These are phyloP conservation scores for Sorex fumeus DNA, from an alignment of 2,113 vertebrate genomes.

Conservation along the genomic window DNA sequence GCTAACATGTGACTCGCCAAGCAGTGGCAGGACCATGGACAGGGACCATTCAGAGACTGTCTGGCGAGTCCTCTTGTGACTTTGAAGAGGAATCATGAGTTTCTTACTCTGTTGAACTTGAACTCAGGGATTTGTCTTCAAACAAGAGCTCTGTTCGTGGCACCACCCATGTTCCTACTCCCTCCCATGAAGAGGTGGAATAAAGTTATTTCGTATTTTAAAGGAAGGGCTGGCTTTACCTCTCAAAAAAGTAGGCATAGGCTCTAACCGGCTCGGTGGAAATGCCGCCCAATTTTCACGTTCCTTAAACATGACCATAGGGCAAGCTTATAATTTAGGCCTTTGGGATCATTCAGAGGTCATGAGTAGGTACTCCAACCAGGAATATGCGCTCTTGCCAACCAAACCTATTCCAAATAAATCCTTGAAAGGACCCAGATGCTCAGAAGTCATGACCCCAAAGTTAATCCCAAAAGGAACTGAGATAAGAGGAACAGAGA, in stretches of 20 bases:
- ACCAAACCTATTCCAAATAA: not conserved
- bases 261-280: slow-evolving; percentile 10
- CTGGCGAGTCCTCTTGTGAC: not conserved
- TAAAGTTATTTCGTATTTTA: not conserved
- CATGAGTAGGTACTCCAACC: not conserved
- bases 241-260: not conserved
- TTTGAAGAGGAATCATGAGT: too few relatives aligned
- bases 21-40: slow-evolving; percentile 69
- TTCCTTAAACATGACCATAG: not conserved
- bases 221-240: slow-evolving; percentile 19
- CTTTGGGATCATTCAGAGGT: not conserved
- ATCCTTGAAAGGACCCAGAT: slow-evolving; percentile 39
- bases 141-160: not conserved
- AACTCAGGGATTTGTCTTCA: slow-evolving; percentile 15
- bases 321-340: slow-evolving; percentile 27
- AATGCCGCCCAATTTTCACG: not conserved
- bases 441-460: not conserved
- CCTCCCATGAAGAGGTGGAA: not conserved
- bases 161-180: not conserved
- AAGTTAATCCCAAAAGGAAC: not conserved
- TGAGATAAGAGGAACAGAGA: slow-evolving; percentile 1
- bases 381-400: not conserved
- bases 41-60: not conserved
- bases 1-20: not conserved
- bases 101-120: not conserved